Base-by-base conservation (phyloP, 2,113 vertebrate genomes). In the Narcine bancroftii region DNA sequence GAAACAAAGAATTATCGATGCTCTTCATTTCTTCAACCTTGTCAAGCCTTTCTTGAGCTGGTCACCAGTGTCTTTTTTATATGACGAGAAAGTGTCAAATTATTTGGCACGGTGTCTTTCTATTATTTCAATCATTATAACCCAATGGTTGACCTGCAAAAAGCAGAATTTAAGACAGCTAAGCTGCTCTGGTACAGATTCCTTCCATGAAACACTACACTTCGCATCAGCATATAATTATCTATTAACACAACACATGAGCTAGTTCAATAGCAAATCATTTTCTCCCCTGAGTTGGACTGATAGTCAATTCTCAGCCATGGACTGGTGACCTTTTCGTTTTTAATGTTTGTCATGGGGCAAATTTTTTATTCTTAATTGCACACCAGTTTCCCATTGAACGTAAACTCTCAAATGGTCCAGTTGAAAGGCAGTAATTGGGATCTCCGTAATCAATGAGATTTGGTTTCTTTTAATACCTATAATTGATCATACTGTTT, bases 281-380 rank as follows among this genome's bases (percentile, higher is more conserved):
- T 60, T 87, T 21, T 1, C 81, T 47, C 81, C 60, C 21, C 53
- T 36, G 53, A 87, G 53, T 39, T 21, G 15, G 11, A 60, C 5
- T 21, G 15, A 1, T 56, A 29, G 53, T 36, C 50, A 60, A n/a
- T n/a, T 60, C 81, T 9, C 33, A 60, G 81, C 36, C 33, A 36
- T 19, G 33, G 36, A 60, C 81, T 56, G 81, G 81, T 21, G 81
- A 63, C 50, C 81, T 83, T 83, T 83, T 87, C n/a, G 33, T 36
- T 60, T 19, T 36, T 60, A 19, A 60, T 63, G 81, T 87, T n/a
- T 87, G 6, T n/a, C 53, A n/a, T 56, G n/a, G 72, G 33, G 36
- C 81, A 21, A 60, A 91, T 91, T 19, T 91, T 69, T 91, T 39
- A 33, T 69, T 91, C 21, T 69, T 69, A 39, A 66, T 91, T 91